Evolutionary conservation across 2,888 invertebrate genomes (phyloP).

Genomic region (Hyposoter dolosus): DNA sequence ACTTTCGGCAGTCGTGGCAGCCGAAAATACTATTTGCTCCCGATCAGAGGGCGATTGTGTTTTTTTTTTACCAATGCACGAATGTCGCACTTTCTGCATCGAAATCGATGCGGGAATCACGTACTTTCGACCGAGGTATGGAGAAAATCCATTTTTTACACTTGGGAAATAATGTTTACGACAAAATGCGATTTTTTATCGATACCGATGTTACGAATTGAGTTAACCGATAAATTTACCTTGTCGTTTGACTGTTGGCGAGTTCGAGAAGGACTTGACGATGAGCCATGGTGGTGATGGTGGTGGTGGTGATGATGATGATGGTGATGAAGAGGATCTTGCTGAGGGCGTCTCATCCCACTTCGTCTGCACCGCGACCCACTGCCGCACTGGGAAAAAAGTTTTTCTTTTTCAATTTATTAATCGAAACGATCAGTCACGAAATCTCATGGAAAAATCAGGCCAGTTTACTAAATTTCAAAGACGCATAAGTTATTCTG

Average conservation of each 20-base stretch:
- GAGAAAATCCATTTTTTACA: not conserved
- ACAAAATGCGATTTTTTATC: not conserved
- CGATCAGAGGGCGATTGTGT: too few relatives aligned
- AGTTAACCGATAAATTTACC: constrained; percentile 68
- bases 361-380: constrained; percentile 84
- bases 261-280: constrained; percentile 79
- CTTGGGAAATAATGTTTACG: not conserved
- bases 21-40: too few relatives aligned
- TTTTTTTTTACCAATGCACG: too few relatives aligned
- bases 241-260: constrained; percentile 79
- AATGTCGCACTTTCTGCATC: too few relatives aligned
- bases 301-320: constrained; percentile 69
- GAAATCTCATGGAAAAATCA: constrained; percentile 57
- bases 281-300: constrained; percentile 77
- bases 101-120: too few relatives aligned
- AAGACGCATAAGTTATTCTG: not conserved
- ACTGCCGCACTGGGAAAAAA: constrained; percentile 82
- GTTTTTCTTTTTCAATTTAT: constrained; percentile 52
- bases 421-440: constrained; percentile 64
- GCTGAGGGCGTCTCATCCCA: constrained; percentile 85
- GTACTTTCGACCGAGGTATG: too few relatives aligned
- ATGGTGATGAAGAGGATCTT: constrained; percentile 79
- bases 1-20: too few relatives aligned
- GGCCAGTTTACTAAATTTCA: constrained; percentile 2
- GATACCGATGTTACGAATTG: not conserved